Evolutionary conservation across 2,888 invertebrate species (phyloP), one percentile per base, ranked within the genome.

Genomic region (Blastobasis adustella): DNA sequence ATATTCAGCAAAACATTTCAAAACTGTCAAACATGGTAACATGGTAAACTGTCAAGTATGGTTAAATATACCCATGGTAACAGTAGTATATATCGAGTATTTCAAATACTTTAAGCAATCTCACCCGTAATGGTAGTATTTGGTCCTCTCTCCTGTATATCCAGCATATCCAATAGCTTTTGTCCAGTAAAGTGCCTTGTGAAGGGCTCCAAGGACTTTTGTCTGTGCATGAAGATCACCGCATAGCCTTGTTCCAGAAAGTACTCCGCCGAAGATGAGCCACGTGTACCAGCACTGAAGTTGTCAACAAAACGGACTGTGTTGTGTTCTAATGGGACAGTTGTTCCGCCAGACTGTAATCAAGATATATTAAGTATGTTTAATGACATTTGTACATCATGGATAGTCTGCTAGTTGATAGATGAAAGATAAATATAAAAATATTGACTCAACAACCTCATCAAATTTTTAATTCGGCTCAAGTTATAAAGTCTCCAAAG

Each of bases 271-370:
- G 98, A 98, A 0, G 96, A 93, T 0, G 99, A 93, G 36, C 99
- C 99, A 59, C 99, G 91, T 0, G 95, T 97, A 46, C 99, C 99
- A 10, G 97, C 96, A 79, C 98, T 99, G 83, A 99, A 99, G 89
- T 99, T 99, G 80, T 99, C 99, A 51, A 99, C 97, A 82, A 96
- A 99, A 49, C 99, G 92, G 1, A 99, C 99, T 0, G 98, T 98
- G 75, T 98, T 96, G 77, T 97, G 96, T 75, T 99, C 99, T 52
- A 99, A 79, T 0, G 99, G 99, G 5, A 98, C 96, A 42, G 96
- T 97, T 5, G 99, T 99, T 51, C 99, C 99, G 43, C 99, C 99
- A 55, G 98, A 98, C 95, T 95, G 79, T 40, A 87, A 46, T 7
- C 23, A 23, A 23, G 23, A 23, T 23, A n/a, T n/a, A n/a, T n/a